phyloP scores from a whole-genome alignment of 1,140 invertebrate genomes.

The Leptinotarsa undecemlineata region DNA sequence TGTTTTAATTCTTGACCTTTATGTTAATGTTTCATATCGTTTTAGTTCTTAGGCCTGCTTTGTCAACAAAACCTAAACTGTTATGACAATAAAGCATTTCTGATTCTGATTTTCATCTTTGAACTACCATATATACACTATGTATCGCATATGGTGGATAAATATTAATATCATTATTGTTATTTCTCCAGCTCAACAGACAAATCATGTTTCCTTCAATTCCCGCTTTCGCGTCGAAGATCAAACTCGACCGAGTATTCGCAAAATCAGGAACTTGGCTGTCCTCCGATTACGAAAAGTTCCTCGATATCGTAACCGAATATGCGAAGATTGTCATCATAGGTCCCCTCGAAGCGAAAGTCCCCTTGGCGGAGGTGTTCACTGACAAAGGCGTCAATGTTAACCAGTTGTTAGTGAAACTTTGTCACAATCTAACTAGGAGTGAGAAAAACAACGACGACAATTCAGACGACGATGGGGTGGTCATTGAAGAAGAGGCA shows the following conservation, averaged over 20 bases:
- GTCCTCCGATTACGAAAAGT: conserved; percentile 34
- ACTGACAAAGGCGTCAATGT: conserved; percentile 26
- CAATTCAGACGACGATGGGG: conserved; percentile 12
- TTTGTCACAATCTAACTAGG: conserved; percentile 34
- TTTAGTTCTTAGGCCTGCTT: no score
- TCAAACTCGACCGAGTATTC: conserved; percentile 35
- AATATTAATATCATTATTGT: not conserved
- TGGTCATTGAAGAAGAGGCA: conserved; percentile 22
- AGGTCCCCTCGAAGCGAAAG: conserved; percentile 31
- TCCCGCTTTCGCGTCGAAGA: conserved; percentile 34
- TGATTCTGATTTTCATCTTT: no score
- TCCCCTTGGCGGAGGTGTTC: conserved; percentile 35
- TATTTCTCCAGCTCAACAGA: conserved; percentile 13
- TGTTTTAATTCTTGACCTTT: no score
- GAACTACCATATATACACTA: no score
- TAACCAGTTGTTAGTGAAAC: conserved; percentile 31
- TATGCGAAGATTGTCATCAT: conserved; percentile 32
- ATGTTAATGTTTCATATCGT: no score
- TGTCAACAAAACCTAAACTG: no score
- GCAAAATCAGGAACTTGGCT: conserved; percentile 32
- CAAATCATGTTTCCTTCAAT: conserved; percentile 34
- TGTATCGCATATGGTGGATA: no score
- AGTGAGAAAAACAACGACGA: not conserved
- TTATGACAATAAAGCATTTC: no score
- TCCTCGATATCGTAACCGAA: conserved; percentile 29